Conservation (phyloP, 2,888 invertebrate species). For the Anticlea derivata region DNA sequence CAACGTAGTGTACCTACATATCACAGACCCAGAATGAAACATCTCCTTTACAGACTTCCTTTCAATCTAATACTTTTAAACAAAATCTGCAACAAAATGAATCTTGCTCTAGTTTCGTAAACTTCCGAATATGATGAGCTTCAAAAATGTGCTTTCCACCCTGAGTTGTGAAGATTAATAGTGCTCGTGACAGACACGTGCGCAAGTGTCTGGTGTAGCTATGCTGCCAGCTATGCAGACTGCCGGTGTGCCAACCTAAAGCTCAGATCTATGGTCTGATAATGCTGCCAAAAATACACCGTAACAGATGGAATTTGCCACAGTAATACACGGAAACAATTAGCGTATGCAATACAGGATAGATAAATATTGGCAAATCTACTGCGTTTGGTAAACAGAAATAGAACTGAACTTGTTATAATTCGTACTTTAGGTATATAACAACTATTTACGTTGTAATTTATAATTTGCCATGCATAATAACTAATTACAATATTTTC, state of each 20-base stretch:
- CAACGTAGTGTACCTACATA: too few relatives aligned
- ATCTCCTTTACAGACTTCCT: too few relatives aligned
- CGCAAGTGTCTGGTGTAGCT: slow-evolving; percentile 52
- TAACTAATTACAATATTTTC: too few relatives aligned
- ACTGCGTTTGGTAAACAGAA: slow-evolving; percentile 1
- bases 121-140: slow-evolving; percentile 30
- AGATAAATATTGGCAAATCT: slow-evolving; percentile 20
- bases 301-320: slow-evolving; percentile 27
- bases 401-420: slow-evolving; percentile 1
- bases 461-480: not conserved
- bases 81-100: too few relatives aligned
- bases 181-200: slow-evolving; percentile 67
- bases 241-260: slow-evolving; percentile 57
- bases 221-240: slow-evolving; percentile 49
- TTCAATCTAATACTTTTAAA: too few relatives aligned
- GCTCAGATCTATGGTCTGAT: slow-evolving; percentile 56
- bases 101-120: slow-evolving; percentile 4
- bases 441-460: not conserved
- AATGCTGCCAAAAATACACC: slow-evolving; percentile 52
- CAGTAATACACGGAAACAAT: slow-evolving; percentile 36
- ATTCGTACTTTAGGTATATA: too few relatives aligned
- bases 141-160: slow-evolving; percentile 35
- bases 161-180: slow-evolving; percentile 63
- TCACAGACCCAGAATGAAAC: too few relatives aligned
- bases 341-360: slow-evolving; percentile 28